phyloP scores from a whole-genome alignment of 2,113 vertebrate genomes.

The Corynorhinus townsendii region DNA sequence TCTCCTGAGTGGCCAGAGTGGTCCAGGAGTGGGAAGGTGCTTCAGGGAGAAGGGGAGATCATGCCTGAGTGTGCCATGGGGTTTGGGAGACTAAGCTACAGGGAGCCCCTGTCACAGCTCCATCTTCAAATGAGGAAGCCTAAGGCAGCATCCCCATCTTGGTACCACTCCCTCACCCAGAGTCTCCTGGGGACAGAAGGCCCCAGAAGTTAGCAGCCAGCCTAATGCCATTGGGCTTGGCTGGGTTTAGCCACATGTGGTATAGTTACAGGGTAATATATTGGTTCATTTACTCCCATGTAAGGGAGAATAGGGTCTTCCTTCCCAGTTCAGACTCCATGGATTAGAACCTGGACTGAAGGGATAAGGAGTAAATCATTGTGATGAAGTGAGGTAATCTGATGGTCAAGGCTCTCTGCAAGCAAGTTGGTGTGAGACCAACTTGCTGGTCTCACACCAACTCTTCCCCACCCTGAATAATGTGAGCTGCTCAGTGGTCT shows the following conservation, averaged over 20 bases:
- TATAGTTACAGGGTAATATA: neutral
- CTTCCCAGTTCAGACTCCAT: neutral
- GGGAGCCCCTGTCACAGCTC: too few relatives aligned
- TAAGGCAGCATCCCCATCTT: neutral
- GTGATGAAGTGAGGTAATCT: neutral
- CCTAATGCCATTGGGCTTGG: neutral
- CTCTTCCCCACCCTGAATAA: too few relatives aligned
- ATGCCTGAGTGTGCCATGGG: too few relatives aligned
- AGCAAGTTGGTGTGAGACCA: too few relatives aligned
- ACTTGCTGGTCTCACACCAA: too few relatives aligned
- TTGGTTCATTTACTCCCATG: neutral
- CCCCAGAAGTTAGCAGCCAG: neutral
- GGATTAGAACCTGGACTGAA: neutral
- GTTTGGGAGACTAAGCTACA: neutral
- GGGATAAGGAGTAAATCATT: neutral
- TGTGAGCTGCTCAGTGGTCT: neutral
- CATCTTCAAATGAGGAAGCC: neutral
- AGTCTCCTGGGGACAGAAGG: neutral
- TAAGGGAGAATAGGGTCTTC: neutral
- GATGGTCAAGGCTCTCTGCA: neutral
- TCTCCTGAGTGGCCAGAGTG: conserved; percentile 12
- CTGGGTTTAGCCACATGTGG: neutral
- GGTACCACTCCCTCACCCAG: neutral
- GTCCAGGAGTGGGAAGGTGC: neutral
- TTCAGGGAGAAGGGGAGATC: neutral